Evolutionary conservation across 2,888 invertebrate genomes (phyloP).

Genomic region (Danaus chrysippus): DNA sequence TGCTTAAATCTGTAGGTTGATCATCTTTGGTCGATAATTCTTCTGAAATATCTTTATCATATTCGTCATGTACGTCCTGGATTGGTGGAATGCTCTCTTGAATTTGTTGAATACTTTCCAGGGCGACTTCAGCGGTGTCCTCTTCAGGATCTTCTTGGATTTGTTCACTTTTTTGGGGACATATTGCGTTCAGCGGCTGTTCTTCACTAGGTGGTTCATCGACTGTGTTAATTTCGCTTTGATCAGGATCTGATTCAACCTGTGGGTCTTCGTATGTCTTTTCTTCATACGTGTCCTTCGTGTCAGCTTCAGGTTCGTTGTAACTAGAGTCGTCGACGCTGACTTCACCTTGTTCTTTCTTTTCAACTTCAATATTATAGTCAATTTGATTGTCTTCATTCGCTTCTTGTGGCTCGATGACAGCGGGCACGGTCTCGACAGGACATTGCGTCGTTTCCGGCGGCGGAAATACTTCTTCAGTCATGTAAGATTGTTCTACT

Average conservation of each 20-base stretch:
- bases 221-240: constrained; percentile 45
- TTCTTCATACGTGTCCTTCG: constrained; percentile 46
- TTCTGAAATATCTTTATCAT: constrained; percentile 37
- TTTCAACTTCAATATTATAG: constrained; percentile 50
- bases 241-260: constrained; percentile 45
- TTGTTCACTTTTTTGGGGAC: constrained; percentile 29
- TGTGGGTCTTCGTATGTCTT: constrained; percentile 45
- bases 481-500: constrained; percentile 63
- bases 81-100: constrained; percentile 25
- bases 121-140: constrained; percentile 21
- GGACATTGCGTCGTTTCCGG: constrained; percentile 48
- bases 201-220: constrained; percentile 37
- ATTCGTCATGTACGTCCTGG: constrained; percentile 25
- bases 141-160: constrained; percentile 26
- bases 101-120: constrained; percentile 32
- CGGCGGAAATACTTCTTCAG: constrained; percentile 51
- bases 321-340: constrained; percentile 46
- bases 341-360: constrained; percentile 53
- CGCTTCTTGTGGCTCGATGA: constrained; percentile 43
- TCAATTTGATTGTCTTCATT: constrained; percentile 51
- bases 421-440: constrained; percentile 47
- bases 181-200: constrained; percentile 26
- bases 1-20: constrained; percentile 79
- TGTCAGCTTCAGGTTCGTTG: constrained; percentile 59
- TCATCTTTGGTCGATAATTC: constrained; percentile 53